phyloP scores from a whole-genome alignment of 1,140 invertebrate species.

The Drosophila bipectinata region DNA sequence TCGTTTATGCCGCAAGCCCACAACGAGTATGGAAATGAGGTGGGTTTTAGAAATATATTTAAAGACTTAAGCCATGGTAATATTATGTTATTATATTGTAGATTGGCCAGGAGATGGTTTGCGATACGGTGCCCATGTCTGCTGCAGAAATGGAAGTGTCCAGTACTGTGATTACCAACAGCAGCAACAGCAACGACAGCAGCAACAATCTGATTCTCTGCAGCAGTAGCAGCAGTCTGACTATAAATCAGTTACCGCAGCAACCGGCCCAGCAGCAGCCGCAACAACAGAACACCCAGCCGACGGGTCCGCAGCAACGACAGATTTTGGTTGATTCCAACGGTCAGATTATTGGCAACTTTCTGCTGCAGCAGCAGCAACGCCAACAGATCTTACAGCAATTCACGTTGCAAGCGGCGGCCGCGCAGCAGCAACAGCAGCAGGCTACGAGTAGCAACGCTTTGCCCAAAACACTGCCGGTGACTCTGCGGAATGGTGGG shows the following conservation, averaged over 20 bases:
- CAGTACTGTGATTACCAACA: constrained; percentile 82
- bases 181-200: constrained; percentile 82
- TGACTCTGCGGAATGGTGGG: constrained; percentile 62
- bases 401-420: constrained; percentile 61
- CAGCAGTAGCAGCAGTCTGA: constrained; percentile 65
- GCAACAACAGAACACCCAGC: constrained; percentile 30
- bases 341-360: constrained; percentile 81
- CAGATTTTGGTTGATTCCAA: constrained; percentile 79
- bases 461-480: constrained; percentile 55
- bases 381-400: constrained; percentile 66
- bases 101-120: constrained; percentile 63
- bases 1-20: constrained; percentile 66
- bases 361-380: constrained; percentile 78
- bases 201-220: constrained; percentile 71
- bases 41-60: constrained; percentile 8
- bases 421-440: constrained; percentile 57
- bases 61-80: too few species aligned
- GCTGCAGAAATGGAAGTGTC: constrained; percentile 82
- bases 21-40: constrained; percentile 64
- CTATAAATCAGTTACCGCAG: constrained; percentile 61
- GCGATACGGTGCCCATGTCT: constrained; percentile 79
- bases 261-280: constrained; percentile 34
- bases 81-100: background rate
- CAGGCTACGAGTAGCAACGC: constrained; percentile 66
- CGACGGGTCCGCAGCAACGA: constrained; percentile 56